These are phyloP conservation scores for Microchrysa polita DNA, from an alignment of 2,888 invertebrate species.

Conservation along the genomic window DNA sequence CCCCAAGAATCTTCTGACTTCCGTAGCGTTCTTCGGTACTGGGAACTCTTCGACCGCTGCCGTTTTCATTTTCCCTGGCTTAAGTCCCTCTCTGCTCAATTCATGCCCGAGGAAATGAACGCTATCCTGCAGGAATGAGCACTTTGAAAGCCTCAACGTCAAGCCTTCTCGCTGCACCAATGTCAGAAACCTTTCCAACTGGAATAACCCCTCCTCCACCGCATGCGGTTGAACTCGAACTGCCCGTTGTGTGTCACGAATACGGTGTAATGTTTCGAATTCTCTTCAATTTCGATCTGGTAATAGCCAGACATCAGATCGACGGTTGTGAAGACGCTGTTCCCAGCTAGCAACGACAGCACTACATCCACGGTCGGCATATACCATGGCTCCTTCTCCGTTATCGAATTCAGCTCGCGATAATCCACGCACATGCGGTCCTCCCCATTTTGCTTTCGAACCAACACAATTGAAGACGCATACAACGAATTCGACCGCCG, in stretches of 20 bases:
- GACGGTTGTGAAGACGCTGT: conserved; percentile 9
- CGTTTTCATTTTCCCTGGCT: not conserved
- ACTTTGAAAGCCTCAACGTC: not conserved
- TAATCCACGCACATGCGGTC: not conserved
- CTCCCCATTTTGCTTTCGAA: too few species aligned
- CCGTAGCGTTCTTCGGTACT: not conserved
- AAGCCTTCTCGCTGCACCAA: not conserved
- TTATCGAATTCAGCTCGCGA: not conserved
- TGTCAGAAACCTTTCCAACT: not conserved
- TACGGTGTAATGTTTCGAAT: conserved; percentile 1
- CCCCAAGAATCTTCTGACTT: not conserved
- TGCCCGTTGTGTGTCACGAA: not conserved
- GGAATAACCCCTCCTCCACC: not conserved
- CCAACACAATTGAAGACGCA: not conserved
- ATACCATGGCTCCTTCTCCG: conserved; percentile 11
- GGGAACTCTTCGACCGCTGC: not conserved
- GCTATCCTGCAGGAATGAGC: too few species aligned
- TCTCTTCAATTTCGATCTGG: conserved; percentile 9
- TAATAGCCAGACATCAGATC: not conserved
- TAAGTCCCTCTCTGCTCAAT: not conserved
- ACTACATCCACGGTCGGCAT: not conserved
- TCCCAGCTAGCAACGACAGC: not conserved
- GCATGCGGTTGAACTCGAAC: not conserved
- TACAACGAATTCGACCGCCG: not conserved
- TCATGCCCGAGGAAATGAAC: not conserved